Conservation (phyloP, 2,888 invertebrate species). For the Nymphalis c-album region DNA sequence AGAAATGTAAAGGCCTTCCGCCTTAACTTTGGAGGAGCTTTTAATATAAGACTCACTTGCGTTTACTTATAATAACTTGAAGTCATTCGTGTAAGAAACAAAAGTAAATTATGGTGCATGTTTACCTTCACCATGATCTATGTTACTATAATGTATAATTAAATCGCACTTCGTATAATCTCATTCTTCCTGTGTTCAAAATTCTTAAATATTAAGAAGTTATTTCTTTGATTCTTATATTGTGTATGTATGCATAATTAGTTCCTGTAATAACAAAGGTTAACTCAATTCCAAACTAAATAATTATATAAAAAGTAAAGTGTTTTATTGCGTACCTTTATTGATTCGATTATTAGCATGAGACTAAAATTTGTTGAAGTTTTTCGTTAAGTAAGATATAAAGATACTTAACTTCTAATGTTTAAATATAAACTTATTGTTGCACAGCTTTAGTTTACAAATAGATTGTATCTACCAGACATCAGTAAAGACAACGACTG, state of each 20-base stretch:
- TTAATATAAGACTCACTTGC: slow-evolving; percentile 13
- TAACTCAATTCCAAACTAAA: no score
- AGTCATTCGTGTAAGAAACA: background rate
- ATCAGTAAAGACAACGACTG: background rate
- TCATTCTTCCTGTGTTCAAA: background rate
- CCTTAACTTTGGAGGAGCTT: slow-evolving; percentile 15
- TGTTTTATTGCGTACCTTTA: no score
- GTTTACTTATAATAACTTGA: slow-evolving; percentile 14
- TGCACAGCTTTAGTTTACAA: background rate
- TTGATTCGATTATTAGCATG: no score
- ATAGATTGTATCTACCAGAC: background rate
- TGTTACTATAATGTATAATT: background rate
- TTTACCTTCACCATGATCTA: background rate
- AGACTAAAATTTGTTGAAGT: background rate
- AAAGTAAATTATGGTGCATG: background rate
- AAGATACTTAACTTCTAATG: background rate
- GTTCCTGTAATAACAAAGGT: no score
- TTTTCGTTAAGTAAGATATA: background rate
- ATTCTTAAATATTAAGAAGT: background rate
- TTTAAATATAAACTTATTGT: background rate
- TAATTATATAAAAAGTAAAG: no score
- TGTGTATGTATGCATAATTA: no score
- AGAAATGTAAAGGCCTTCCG: slow-evolving; percentile 29
- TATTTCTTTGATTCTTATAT: no score
- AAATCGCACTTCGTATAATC: background rate